phyloP scores from a whole-genome alignment of 2,888 invertebrate species.

The Ormyrus rosae region DNA sequence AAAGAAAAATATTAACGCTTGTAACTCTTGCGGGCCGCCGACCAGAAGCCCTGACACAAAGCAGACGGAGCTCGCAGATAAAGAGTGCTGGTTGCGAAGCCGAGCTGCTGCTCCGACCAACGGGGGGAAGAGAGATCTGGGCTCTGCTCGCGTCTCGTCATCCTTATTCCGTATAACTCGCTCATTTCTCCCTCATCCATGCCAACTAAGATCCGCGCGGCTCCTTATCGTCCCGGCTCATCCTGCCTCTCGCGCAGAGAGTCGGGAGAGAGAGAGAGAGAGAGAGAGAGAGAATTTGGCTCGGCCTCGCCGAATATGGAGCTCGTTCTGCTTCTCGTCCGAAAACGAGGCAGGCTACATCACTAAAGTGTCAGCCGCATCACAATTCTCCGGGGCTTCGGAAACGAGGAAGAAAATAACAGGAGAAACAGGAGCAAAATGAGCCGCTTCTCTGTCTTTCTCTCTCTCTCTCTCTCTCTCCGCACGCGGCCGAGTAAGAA shows the following conservation, averaged over 20 bases:
- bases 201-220: slow-evolving; percentile 31
- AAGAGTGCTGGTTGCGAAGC: no score
- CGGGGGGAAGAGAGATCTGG: no score
- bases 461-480: no score
- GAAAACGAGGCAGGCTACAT: slow-evolving; percentile 71
- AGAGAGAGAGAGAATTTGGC: slow-evolving; percentile 35
- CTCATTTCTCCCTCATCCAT: slow-evolving; percentile 20
- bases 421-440: slow-evolving; percentile 17
- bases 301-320: slow-evolving; percentile 43
- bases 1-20: no score
- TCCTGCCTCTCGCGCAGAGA: background rate
- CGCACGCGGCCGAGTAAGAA: background rate
- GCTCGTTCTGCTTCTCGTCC: slow-evolving; percentile 36
- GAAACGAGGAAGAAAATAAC: slow-evolving; percentile 43
- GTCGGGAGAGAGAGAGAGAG: slow-evolving; percentile 24
- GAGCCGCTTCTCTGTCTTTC: background rate
- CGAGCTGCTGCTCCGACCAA: no score
- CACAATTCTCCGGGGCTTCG: slow-evolving; percentile 71
- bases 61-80: no score
- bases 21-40: no score
- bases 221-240: slow-evolving; percentile 29
- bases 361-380: slow-evolving; percentile 76
- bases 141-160: background rate
- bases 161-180: slow-evolving; percentile 18
- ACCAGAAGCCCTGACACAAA: no score